Percentiles rank a stretch among this genome's conserved stretches.
Evolutionary conservation across 2,888 invertebrate genomes (phyloP).

Genomic region (Leistus spinibarbis): DNA sequence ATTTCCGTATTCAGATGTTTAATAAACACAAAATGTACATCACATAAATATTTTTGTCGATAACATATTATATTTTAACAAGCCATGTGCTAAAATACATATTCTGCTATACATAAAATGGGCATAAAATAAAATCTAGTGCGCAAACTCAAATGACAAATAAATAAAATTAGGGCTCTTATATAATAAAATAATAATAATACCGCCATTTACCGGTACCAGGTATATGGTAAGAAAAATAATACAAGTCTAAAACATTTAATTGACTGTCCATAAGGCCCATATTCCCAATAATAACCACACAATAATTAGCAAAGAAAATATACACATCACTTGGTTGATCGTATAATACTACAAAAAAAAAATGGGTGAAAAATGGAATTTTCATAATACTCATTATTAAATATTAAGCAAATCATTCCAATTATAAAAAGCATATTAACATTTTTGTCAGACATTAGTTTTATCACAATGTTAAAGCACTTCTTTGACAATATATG

Average conservation of each 20-base stretch:
- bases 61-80: neutral
- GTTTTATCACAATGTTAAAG: constrained; percentile 29
- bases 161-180: neutral
- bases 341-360: constrained; percentile 22
- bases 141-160: neutral
- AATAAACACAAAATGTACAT: neutral
- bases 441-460: neutral
- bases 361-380: constrained; percentile 33
- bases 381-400: constrained; percentile 33
- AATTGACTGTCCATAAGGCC: neutral
- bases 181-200: neutral
- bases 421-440: neutral
- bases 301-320: neutral
- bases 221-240: neutral
- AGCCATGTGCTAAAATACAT: neutral
- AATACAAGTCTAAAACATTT: neutral
- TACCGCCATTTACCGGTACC: neutral
- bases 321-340: constrained; percentile 13
- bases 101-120: neutral
- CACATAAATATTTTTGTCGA: neutral
- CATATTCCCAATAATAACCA: neutral
- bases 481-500: constrained; percentile 11
- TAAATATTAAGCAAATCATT: constrained; percentile 5
- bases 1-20: neutral
- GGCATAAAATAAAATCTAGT: neutral